A percentile compares a stretch with the other conserved stretches of the same genome.
phyloP scores from a whole-genome alignment of 2,797 vertebrate genomes.

The Sebastes cheni region DNA sequence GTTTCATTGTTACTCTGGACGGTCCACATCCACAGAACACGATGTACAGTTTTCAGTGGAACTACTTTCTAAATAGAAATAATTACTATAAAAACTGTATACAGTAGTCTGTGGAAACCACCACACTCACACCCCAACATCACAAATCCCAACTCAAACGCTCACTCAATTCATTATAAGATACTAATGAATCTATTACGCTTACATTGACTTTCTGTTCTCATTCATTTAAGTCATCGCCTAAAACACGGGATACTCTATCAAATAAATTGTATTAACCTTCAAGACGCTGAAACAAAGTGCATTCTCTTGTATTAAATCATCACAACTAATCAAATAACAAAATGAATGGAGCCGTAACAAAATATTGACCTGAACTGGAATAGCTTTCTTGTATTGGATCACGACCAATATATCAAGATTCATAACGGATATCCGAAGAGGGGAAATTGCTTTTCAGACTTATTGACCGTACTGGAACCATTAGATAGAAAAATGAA shows the following conservation, averaged over 20 bases:
- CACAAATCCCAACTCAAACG: not conserved
- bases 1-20: no score
- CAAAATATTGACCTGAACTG: slow-evolving; percentile 16
- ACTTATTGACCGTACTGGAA: not conserved
- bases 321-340: slow-evolving; percentile 26
- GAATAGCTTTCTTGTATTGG: slow-evolving; percentile 10
- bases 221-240: not conserved
- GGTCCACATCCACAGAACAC: no score
- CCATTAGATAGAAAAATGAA: not conserved
- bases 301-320: slow-evolving; percentile 10
- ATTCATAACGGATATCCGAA: not conserved
- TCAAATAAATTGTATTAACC: slow-evolving; percentile 17
- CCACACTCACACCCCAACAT: not conserved
- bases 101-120: no score
- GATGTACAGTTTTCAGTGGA: no score
- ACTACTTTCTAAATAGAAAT: no score
- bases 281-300: not conserved
- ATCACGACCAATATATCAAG: slow-evolving; percentile 14
- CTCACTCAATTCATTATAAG: not conserved
- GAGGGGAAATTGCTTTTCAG: not conserved
- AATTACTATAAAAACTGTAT: no score
- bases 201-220: slow-evolving; percentile 6
- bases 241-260: not conserved
- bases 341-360: not conserved
- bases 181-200: not conserved